These are phyloP conservation scores for Carollia perspicillata DNA, from an alignment of 2,113 vertebrate species.

Conservation along the genomic window DNA sequence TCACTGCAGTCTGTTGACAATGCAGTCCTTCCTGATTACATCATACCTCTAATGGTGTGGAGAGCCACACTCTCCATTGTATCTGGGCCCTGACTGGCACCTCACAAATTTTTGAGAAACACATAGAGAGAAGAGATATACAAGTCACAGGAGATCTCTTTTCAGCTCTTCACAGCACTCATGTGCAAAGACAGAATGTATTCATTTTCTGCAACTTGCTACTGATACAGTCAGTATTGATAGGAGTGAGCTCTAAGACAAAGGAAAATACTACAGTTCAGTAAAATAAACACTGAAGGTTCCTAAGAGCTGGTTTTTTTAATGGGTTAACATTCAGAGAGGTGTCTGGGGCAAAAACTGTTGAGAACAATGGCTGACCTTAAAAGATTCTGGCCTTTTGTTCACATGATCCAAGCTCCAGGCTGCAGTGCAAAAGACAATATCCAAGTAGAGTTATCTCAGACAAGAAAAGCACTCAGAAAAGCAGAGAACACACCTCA, in stretches of 20 bases:
- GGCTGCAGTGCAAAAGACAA: neutral
- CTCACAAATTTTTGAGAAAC: neutral
- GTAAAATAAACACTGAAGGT: neutral
- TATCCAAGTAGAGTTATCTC: neutral
- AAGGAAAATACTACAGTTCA: neutral
- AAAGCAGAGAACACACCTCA: neutral
- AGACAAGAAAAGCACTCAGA: neutral
- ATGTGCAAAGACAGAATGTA: neutral
- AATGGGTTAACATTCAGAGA: neutral
- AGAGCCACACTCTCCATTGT: too few relatives aligned
- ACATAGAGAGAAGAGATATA: neutral
- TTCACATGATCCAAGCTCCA: neutral
- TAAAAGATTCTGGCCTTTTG: neutral
- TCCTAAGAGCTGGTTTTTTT: neutral
- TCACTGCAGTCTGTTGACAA: neutral
- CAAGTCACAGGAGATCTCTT: neutral
- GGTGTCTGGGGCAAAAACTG: neutral
- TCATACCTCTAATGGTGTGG: neutral
- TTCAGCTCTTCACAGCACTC: neutral
- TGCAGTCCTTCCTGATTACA: neutral
- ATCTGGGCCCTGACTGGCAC: neutral
- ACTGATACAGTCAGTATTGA: neutral
- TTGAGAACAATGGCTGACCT: neutral
- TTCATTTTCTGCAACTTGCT: neutral
- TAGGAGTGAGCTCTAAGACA: neutral